Percentiles rank a stretch among this genome's conserved stretches.
Conservation (phyloP, 2,888 invertebrate genomes). For the Drosophila mercatorum region DNA sequence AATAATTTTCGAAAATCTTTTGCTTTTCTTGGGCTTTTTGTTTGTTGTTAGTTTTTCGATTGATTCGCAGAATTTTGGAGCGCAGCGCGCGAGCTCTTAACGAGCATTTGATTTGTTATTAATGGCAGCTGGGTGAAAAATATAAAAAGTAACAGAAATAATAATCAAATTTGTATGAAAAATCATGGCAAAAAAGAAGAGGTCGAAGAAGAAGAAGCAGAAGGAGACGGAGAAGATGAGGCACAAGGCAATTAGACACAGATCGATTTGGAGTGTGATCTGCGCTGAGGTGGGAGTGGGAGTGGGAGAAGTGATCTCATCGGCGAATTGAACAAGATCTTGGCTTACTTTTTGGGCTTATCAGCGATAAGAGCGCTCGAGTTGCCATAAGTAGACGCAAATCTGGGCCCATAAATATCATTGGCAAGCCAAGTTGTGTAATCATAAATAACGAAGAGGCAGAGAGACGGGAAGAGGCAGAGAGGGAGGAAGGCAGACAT, state of each 20-base stretch:
- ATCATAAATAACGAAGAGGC: slow-evolving; percentile 41
- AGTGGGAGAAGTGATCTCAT: slow-evolving; percentile 47
- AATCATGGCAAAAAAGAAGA: slow-evolving; percentile 22
- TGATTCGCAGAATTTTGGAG: slow-evolving; percentile 55
- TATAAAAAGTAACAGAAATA: slow-evolving; percentile 20
- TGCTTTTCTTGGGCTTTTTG: not conserved
- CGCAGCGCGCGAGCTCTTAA: slow-evolving; percentile 43
- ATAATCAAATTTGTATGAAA: slow-evolving; percentile 2
- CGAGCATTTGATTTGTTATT: slow-evolving; percentile 71
- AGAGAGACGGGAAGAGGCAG: not conserved
- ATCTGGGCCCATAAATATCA: slow-evolving; percentile 50
- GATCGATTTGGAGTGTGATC: slow-evolving; percentile 43
- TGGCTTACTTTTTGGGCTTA: slow-evolving; percentile 28
- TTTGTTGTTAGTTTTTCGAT: slow-evolving; percentile 24
- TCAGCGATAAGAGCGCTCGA: slow-evolving; percentile 31
- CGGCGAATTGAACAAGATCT: slow-evolving; percentile 10
- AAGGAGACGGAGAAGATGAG: not conserved
- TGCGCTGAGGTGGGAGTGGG: slow-evolving; percentile 2
- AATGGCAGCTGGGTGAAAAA: slow-evolving; percentile 44
- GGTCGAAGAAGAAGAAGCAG: not conserved
- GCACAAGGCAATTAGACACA: slow-evolving; percentile 41
- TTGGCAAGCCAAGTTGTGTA: slow-evolving; percentile 48
- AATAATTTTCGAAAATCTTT: slow-evolving; percentile 19
- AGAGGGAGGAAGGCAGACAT: not conserved
- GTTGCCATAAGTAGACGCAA: slow-evolving; percentile 47